Evolutionary conservation across 2,888 invertebrate genomes (phyloP).

Genomic region (Drosophila percnosoma): DNA sequence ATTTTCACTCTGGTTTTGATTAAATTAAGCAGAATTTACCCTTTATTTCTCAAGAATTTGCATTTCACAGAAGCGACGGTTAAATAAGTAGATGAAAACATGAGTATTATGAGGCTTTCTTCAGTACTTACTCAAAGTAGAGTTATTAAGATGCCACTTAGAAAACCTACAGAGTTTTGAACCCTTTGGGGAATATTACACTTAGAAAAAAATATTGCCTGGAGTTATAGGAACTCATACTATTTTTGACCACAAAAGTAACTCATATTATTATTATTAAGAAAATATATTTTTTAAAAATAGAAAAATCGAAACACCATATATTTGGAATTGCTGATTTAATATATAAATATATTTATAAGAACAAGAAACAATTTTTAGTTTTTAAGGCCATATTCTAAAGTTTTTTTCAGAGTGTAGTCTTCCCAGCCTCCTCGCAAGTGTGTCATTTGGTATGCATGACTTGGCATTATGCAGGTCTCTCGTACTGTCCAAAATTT

Average conservation of each 20-base stretch:
- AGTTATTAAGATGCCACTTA: not conserved
- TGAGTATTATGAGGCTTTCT: not conserved
- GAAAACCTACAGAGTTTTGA: not conserved
- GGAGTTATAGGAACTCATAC: not conserved
- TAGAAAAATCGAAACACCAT: no score
- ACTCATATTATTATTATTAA: no score
- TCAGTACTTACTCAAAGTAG: not conserved
- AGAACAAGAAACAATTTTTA: no score
- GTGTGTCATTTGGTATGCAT: constrained; percentile 36
- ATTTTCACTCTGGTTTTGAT: constrained; percentile 5
- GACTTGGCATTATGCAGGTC: constrained; percentile 42
- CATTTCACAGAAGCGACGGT: not conserved
- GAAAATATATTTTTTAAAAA: no score
- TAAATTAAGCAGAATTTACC: not conserved
- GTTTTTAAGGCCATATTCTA: not conserved
- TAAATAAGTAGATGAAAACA: not conserved
- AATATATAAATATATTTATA: not conserved
- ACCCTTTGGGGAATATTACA: not conserved
- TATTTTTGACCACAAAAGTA: no score
- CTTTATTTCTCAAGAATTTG: not conserved
- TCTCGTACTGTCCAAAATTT: constrained; percentile 32
- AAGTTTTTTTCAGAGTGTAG: not conserved
- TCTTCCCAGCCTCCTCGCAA: not conserved
- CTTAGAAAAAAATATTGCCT: not conserved
- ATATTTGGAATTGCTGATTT: no score